Percentiles rank a stretch among this genome's conserved stretches.
phyloP scores from a whole-genome alignment of 2,797 vertebrate species.

The Lacerta viridis region DNA sequence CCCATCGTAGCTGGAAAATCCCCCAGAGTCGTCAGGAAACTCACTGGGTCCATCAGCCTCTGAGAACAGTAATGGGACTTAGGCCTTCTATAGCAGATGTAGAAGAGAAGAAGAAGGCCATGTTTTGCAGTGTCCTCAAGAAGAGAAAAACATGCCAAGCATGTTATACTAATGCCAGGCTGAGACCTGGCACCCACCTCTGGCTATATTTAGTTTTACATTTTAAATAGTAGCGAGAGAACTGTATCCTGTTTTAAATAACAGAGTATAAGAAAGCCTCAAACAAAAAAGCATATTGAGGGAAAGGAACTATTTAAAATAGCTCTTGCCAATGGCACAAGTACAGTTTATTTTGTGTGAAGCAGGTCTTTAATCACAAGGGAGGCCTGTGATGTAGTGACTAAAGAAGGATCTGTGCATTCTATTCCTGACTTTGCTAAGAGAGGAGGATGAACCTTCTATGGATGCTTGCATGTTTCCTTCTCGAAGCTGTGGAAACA shows the following conservation, averaged over 20 bases:
- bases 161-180: not conserved
- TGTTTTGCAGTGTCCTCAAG: not conserved
- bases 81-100: not conserved
- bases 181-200: not conserved
- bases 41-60: too few species aligned
- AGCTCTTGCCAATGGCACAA: not conserved
- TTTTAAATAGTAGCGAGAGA: constrained; percentile 17
- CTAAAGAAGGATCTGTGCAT: constrained; percentile 13
- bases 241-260: constrained; percentile 12
- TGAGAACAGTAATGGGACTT: not conserved
- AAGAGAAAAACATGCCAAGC: not conserved
- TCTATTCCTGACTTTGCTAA: constrained; percentile 11
- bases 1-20: too few species aligned
- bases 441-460: not conserved
- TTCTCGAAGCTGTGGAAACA: not conserved
- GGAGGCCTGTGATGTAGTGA: not conserved
- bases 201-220: constrained; percentile 13
- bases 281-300: not conserved
- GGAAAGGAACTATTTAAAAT: constrained; percentile 25
- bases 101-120: not conserved
- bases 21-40: too few species aligned
- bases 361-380: constrained; percentile 9
- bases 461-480: not conserved
- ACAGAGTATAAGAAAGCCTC: constrained; percentile 28
- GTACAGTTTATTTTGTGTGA: not conserved